Percentiles rank a stretch among this genome's conserved stretches.
phyloP scores from a whole-genome alignment of 2,888 invertebrate genomes.

The Oscheius sp. region DNA sequence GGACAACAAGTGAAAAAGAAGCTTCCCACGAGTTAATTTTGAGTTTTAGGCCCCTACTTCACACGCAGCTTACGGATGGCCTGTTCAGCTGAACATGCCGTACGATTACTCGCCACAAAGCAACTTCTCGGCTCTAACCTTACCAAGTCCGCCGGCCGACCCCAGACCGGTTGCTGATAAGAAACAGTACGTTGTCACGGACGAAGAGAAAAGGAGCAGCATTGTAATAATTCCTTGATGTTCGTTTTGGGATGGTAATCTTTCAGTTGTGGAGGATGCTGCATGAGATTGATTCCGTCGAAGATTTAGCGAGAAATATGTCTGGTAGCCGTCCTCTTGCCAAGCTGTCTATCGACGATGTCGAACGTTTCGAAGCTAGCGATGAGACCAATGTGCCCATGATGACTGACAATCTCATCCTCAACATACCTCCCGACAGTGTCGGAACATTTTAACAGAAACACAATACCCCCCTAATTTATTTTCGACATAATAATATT shows the following conservation, averaged over 20 bases:
- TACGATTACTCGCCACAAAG: too few species aligned
- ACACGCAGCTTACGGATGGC: too few species aligned
- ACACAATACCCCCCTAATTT: too few species aligned
- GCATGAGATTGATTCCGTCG: conserved; percentile 12
- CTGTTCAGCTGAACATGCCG: too few species aligned
- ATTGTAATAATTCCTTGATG: neutral
- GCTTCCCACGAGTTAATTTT: too few species aligned
- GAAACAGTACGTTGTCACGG: neutral
- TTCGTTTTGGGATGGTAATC: neutral
- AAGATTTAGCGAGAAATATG: conserved; percentile 13
- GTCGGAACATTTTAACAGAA: neutral
- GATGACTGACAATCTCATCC: conserved; percentile 22
- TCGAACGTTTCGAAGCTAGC: conserved; percentile 18
- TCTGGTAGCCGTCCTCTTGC: neutral
- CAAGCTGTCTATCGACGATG: conserved; percentile 11
- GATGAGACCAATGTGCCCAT: conserved; percentile 8
- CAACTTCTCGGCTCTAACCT: neutral
- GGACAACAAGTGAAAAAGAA: too few species aligned
- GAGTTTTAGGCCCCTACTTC: too few species aligned
- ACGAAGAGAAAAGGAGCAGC: conserved; percentile 28
- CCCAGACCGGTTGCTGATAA: conserved; percentile 14
- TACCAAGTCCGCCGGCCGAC: neutral
- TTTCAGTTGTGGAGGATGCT: conserved; percentile 31
- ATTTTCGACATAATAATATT: neutral
- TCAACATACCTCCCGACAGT: conserved; percentile 1